These are phyloP conservation scores for Haliclona indistincta DNA, from an alignment of 37 sponge, comb jelly and placozoan genomes.

Conservation along the genomic window DNA sequence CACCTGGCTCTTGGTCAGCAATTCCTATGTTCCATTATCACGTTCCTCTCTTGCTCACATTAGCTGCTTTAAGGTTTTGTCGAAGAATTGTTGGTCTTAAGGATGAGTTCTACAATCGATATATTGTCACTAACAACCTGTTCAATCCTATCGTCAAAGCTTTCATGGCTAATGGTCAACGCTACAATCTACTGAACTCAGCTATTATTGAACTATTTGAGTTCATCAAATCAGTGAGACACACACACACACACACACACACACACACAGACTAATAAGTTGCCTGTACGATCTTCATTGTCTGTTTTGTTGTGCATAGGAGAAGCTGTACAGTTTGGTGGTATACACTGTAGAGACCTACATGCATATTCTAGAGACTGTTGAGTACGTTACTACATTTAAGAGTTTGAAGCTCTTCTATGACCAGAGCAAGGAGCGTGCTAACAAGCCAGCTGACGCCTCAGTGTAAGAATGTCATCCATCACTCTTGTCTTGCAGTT, in stretches of 20 bases:
- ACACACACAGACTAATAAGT: neutral
- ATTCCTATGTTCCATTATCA: neutral
- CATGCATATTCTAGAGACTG: conserved; percentile 45
- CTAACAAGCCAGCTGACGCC: conserved; percentile 6
- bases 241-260: neutral
- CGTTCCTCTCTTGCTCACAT: too few species aligned
- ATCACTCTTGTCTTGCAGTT: neutral
- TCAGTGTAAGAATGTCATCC: neutral
- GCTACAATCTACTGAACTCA: conserved; percentile 96
- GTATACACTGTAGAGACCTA: conserved; percentile 77
- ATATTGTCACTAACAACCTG: conserved; percentile 85
- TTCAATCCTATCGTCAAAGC: conserved; percentile 79
- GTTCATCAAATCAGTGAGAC: conserved; percentile 76
- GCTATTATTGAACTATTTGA: conserved; percentile 95
- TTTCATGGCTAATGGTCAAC: conserved; percentile 74
- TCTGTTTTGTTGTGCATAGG: conserved; percentile 36
- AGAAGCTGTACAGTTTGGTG: conserved; percentile 66
- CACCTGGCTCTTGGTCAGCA: conserved; percentile 81
- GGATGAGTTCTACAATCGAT: conserved; percentile 94
- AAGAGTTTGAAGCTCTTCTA: conserved; percentile 58
- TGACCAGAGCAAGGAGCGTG: conserved; percentile 68
- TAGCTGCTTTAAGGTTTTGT: conserved; percentile 86
- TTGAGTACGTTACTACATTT: conserved; percentile 88
- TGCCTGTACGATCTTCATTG: neutral
- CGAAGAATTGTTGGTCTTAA: conserved; percentile 92